Percentiles rank a stretch among this genome's conserved stretches.
phyloP scores from a whole-genome alignment of 2,888 invertebrate species.

The Heteropelma amictum region DNA sequence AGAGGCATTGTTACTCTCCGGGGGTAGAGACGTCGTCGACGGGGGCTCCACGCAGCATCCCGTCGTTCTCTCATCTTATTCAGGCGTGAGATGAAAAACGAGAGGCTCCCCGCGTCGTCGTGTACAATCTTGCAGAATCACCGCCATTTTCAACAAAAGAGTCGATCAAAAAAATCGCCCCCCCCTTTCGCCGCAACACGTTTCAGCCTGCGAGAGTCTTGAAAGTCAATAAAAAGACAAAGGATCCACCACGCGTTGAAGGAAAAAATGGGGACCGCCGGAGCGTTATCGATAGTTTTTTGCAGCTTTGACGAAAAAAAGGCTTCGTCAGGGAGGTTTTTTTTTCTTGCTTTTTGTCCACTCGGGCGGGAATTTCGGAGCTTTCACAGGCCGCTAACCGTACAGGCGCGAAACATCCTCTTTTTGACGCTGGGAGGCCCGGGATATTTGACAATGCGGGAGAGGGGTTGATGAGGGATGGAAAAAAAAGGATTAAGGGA shows the following conservation, averaged over 20 bases:
- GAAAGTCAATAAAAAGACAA: too few relatives aligned
- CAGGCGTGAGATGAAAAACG: conserved; percentile 26
- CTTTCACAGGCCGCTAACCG: neutral
- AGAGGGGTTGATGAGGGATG: neutral
- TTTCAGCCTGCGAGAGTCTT: too few relatives aligned
- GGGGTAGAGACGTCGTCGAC: conserved; percentile 8
- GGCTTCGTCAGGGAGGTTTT: neutral
- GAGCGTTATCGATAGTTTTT: neutral
- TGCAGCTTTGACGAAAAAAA: neutral
- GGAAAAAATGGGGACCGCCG: too few relatives aligned
- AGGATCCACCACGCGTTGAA: too few relatives aligned
- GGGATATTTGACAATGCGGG: neutral
- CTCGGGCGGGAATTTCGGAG: neutral
- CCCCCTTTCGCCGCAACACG: too few relatives aligned
- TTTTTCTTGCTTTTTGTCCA: neutral
- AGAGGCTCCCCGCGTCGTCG: neutral
- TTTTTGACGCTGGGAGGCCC: neutral
- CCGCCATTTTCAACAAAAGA: too few relatives aligned
- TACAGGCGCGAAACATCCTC: neutral
- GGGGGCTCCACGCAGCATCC: neutral
- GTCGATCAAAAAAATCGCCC: too few relatives aligned
- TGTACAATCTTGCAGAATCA: too few relatives aligned
- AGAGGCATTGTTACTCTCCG: conserved; percentile 38
- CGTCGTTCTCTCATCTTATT: conserved; percentile 26
- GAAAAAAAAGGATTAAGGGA: neutral